Evolutionary conservation across 2,113 vertebrate species (phyloP).

Genomic region (Sphaerodactylus townsendi): DNA sequence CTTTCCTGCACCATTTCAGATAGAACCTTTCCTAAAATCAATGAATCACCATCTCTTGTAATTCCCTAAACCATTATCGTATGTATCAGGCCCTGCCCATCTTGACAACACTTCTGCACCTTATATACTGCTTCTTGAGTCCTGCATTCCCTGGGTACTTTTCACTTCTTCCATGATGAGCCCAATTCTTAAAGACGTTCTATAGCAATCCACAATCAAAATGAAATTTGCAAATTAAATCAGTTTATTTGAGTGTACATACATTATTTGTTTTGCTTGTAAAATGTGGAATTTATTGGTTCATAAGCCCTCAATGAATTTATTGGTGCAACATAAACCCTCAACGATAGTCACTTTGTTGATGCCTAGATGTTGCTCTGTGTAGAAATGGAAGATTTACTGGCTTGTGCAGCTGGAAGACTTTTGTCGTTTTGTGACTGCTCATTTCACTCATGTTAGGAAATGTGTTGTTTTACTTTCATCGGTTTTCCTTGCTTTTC

Average conservation of each 20-base stretch:
- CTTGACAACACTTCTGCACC: too few species aligned
- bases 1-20: neutral
- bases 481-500: neutral
- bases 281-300: neutral
- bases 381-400: neutral
- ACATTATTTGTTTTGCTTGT: neutral
- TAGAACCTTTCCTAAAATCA: neutral
- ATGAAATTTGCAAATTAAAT: neutral
- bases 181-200: neutral
- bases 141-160: neutral
- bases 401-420: neutral
- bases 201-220: neutral
- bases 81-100: neutral
- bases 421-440: accelerated
- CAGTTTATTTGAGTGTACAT: neutral
- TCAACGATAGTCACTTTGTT: neutral
- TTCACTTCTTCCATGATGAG: neutral
- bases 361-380: neutral
- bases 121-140: neutral
- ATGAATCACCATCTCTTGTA: neutral
- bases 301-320: too few species aligned
- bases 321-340: too few species aligned
- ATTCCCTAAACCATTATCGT: neutral
- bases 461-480: neutral
- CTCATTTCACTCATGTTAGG: neutral